Conservation (phyloP, 2,888 invertebrate species). For the Scaptomyza parva region DNA sequence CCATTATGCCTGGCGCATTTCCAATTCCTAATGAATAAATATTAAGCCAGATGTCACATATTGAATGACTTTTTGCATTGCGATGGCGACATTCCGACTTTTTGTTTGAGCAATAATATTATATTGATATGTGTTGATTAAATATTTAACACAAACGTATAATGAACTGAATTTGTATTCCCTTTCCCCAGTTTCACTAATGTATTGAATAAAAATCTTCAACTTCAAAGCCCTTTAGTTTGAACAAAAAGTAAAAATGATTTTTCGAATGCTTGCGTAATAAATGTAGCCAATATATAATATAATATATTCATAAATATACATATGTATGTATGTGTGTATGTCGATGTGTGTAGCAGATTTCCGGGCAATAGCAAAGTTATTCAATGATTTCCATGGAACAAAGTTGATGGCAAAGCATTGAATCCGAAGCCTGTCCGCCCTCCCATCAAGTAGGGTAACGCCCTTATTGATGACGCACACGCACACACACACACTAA, state of each 20-base stretch:
- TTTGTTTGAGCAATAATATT: not conserved
- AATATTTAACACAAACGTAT: not conserved
- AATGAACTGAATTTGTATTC: not conserved
- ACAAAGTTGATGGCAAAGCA: conserved; percentile 35
- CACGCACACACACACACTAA: conserved; percentile 4
- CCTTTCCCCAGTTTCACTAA: not conserved
- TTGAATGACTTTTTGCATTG: conserved; percentile 41
- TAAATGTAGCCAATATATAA: not conserved
- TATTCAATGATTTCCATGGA: conserved; percentile 58
- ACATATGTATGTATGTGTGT: not conserved
- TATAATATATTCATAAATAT: conserved; percentile 6
- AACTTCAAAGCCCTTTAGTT: not conserved
- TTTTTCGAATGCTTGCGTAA: not conserved
- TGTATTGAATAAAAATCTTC: not conserved
- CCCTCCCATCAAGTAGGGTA: not conserved
- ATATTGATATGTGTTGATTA: conserved; percentile 17
- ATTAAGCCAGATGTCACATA: conserved; percentile 26
- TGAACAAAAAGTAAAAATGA: not conserved
- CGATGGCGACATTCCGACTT: conserved; percentile 1
- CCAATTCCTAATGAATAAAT: conserved; percentile 56
- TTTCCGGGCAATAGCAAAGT: conserved; percentile 30
- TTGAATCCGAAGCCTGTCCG: conserved; percentile 25
- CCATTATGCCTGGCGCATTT: conserved; percentile 46
- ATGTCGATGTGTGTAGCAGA: conserved; percentile 2
- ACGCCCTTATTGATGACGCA: conserved; percentile 61